phyloP scores from a whole-genome alignment of 1,140 invertebrate species.

The Nephotettix cincticeps region DNA sequence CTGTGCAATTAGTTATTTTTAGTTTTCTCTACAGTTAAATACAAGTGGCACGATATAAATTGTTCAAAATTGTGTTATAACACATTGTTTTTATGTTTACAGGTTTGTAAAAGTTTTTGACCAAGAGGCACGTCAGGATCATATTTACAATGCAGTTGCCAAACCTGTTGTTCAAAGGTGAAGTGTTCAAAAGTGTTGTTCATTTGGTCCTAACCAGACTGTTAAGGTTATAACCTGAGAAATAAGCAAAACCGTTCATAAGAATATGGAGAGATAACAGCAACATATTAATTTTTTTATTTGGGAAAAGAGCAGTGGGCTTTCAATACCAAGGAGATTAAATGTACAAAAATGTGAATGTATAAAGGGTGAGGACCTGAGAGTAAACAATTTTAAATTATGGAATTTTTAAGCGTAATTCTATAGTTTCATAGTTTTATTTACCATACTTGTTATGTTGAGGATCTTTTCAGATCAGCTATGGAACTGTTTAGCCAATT shows the following conservation, averaged over 20 bases:
- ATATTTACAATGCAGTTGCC: conserved; percentile 51
- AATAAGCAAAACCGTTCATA: no score
- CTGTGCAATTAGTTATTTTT: no score
- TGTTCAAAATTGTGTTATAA: no score
- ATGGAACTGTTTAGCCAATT: no score
- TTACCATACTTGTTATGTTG: background rate
- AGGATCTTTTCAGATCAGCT: background rate
- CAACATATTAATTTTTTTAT: background rate
- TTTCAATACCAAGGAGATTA: background rate
- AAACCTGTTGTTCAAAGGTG: conserved; percentile 53
- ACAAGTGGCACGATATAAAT: no score
- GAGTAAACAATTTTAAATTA: background rate
- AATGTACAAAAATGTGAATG: background rate
- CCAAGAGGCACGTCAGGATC: conserved; percentile 44
- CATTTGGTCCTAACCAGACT: background rate
- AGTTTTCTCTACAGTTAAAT: no score
- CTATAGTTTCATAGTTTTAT: background rate
- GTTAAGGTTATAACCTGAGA: no score
- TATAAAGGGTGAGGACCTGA: no score
- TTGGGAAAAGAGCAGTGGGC: background rate
- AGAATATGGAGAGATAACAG: conserved; percentile 7
- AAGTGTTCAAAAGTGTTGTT: conserved; percentile 25
- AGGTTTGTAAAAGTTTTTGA: conserved; percentile 53
- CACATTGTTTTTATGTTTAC: no score
- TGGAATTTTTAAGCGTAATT: background rate